Percentiles rank a stretch among this genome's conserved stretches.
Evolutionary conservation across 64 coral and sea anemone genomes (phyloP).

Genomic region (Actinia tenebrosa): DNA sequence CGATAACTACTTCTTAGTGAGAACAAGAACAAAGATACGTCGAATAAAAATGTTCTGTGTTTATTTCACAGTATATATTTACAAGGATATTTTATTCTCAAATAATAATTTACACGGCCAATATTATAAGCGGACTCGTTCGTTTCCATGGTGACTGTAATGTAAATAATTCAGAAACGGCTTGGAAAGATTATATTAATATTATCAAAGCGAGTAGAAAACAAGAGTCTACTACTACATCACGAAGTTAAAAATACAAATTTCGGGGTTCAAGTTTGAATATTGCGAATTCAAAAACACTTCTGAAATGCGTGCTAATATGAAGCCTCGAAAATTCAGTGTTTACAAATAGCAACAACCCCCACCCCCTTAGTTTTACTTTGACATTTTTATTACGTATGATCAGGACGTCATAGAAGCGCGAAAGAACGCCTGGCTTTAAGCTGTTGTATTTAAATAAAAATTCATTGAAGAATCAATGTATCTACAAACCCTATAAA

Average conservation of each 20-base stretch:
- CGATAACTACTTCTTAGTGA: neutral
- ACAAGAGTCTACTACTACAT: neutral
- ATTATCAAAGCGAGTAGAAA: neutral
- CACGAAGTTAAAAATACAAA: neutral
- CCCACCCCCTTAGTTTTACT: neutral
- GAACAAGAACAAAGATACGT: no score
- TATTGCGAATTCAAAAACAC: neutral
- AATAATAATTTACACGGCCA: constrained; percentile 13
- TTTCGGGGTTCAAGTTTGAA: neutral
- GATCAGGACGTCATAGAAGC: neutral
- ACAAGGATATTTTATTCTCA: constrained; percentile 4
- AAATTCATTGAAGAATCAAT: neutral
- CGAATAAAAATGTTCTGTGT: neutral
- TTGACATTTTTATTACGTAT: neutral
- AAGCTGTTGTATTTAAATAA: neutral
- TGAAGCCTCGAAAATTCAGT: neutral
- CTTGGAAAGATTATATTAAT: neutral
- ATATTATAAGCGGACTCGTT: neutral
- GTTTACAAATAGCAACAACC: neutral
- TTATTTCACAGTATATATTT: constrained; percentile 11
- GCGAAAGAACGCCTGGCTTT: neutral
- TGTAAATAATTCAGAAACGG: constrained; percentile 5
- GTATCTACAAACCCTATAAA: neutral
- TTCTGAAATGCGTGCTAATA: neutral
- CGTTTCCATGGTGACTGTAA: neutral